A percentile compares a stretch with the other conserved stretches of the same genome.
Conservation (phyloP, 64 coral and sea anemone genomes). For the Dendronephthya gigantea region DNA sequence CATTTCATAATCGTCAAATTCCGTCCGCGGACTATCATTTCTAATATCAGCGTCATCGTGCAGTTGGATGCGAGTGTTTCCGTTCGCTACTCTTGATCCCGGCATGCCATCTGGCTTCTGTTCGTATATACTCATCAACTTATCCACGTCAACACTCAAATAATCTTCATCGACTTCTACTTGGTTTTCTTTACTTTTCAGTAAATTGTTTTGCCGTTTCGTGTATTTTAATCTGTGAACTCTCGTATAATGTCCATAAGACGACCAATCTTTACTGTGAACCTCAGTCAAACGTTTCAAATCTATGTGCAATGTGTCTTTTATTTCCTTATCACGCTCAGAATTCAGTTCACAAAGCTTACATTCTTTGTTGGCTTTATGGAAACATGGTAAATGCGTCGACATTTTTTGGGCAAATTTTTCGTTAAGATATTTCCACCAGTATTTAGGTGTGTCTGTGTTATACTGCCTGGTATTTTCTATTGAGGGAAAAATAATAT, state of each 20-base stretch:
- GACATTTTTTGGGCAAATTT: neutral
- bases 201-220: neutral
- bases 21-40: neutral
- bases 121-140: neutral
- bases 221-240: slow-evolving; percentile 10
- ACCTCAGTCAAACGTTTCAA: neutral
- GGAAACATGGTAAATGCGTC: neutral
- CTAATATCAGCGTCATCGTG: neutral
- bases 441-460: neutral
- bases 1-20: neutral
- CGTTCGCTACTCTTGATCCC: neutral
- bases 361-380: neutral
- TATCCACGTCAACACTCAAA: neutral
- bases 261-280: neutral
- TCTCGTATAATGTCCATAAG: neutral
- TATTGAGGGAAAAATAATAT: neutral
- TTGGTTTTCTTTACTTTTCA: neutral
- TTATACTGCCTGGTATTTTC: neutral
- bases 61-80: neutral
- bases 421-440: slow-evolving; percentile 6
- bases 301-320: neutral
- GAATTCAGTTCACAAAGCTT: neutral
- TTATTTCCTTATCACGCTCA: neutral
- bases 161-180: slow-evolving; percentile 5
- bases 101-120: neutral